These are phyloP conservation scores for Drosophila neutralis DNA, from an alignment of 2,888 invertebrate genomes.

Conservation along the genomic window DNA sequence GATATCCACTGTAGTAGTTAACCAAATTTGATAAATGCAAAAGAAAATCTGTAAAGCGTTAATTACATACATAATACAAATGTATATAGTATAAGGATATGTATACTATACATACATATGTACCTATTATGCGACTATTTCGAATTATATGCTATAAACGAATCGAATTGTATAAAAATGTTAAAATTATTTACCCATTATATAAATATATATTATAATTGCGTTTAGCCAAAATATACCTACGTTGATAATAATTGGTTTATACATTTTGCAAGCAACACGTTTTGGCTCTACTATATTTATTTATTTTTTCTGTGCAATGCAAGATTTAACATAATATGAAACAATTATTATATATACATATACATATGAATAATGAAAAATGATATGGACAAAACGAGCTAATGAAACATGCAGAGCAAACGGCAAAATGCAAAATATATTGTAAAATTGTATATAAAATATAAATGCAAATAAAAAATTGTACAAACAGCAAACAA, in stretches of 20 bases:
- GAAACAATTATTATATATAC: slow-evolving; percentile 52
- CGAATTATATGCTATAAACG: slow-evolving; percentile 30
- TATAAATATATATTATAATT: slow-evolving; percentile 24
- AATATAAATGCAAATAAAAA: slow-evolving; percentile 75
- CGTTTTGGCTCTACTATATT: slow-evolving; percentile 16
- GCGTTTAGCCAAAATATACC: slow-evolving; percentile 10
- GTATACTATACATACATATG: slow-evolving; percentile 13
- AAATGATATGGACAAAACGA: slow-evolving; percentile 54
- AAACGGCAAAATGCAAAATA: slow-evolving; percentile 44
- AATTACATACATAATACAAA: slow-evolving; percentile 45
- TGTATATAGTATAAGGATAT: slow-evolving; percentile 27
- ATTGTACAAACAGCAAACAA: slow-evolving; percentile 56
- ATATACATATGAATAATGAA: slow-evolving; percentile 39
- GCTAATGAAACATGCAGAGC: slow-evolving; percentile 55
- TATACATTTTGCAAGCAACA: slow-evolving; percentile 18
- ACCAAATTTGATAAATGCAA: slow-evolving; percentile 35
- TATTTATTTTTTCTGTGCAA: slow-evolving; percentile 42
- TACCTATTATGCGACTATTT: slow-evolving; percentile 39
- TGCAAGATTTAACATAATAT: slow-evolving; percentile 44
- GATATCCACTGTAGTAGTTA: slow-evolving; percentile 55
- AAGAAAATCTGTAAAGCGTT: slow-evolving; percentile 52
- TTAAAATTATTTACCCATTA: slow-evolving; percentile 43
- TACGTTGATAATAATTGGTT: slow-evolving; percentile 23
- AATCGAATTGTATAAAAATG: slow-evolving; percentile 42
- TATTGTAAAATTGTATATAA: slow-evolving; percentile 75